A percentile compares a stretch with the other conserved stretches of the same genome.
Conservation (phyloP, 2,888 invertebrate species). For the Chymomyza amoena region DNA sequence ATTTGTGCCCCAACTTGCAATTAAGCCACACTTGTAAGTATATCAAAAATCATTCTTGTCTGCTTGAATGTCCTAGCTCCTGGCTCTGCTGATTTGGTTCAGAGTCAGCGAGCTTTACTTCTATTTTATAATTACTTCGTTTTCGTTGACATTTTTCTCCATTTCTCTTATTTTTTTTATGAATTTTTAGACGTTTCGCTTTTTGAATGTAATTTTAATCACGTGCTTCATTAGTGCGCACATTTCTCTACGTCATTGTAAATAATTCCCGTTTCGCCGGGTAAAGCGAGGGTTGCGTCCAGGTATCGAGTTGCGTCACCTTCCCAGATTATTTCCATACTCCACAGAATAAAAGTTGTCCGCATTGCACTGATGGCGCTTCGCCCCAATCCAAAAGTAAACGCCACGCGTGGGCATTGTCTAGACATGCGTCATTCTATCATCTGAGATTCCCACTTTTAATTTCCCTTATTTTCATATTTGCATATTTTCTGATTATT, state of each 20-base stretch:
- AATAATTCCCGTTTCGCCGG: not conserved
- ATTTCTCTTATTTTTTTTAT: slow-evolving; percentile 4
- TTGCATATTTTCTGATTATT: slow-evolving; percentile 20
- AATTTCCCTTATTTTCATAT: not conserved
- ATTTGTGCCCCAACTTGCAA: slow-evolving; percentile 34
- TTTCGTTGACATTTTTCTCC: slow-evolving; percentile 1
- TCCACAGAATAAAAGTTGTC: not conserved
- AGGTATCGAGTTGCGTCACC: slow-evolving; percentile 20
- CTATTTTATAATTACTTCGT: slow-evolving; percentile 18
- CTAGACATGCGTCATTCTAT: slow-evolving; percentile 22
- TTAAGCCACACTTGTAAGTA: slow-evolving; percentile 33
- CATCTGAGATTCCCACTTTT: not conserved
- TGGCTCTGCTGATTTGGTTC: not conserved
- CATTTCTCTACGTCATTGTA: slow-evolving; percentile 7
- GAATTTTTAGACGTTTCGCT: slow-evolving; percentile 16
- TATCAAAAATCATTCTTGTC: slow-evolving; percentile 43
- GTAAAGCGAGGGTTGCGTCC: slow-evolving; percentile 3
- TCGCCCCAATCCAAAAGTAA: not conserved
- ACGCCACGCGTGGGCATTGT: slow-evolving; percentile 15
- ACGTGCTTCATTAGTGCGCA: slow-evolving; percentile 58
- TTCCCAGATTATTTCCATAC: not conserved
- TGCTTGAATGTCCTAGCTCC: not conserved
- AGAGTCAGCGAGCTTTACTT: not conserved
- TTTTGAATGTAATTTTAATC: slow-evolving; percentile 57
- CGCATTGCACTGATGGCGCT: not conserved